Base-by-base conservation (phyloP, 2,888 invertebrate species). In the Boloria selene region DNA sequence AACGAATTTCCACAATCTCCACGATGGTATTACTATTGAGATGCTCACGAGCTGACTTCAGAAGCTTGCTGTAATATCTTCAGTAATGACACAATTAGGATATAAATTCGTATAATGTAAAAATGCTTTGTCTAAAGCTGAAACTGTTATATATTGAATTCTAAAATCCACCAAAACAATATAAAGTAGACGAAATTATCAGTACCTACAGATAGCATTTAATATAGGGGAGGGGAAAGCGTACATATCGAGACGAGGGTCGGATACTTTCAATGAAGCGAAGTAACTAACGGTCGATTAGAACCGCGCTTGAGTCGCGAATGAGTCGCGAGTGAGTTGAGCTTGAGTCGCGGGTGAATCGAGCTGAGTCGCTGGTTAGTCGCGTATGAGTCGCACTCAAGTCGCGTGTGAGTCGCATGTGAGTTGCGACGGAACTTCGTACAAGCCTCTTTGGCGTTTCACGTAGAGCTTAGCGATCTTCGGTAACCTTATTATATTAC, bases 401-500 rank as follows among this genome's bases (percentile, higher is more conserved):
- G 47, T n/a, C 14, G n/a, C 14, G 6, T 47, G 47, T 16, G 16
- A n/a, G 47, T 16, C 47, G n/a, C 16, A 16, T 49, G 47, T 16
- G 47, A 49, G 47, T 55, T 44, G 52, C 16, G 42, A 47, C 18
- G 17, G 31, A 16, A 17, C 31, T 47, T 31, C 31, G 49, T 44
- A 13, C 64, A 50, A 4, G 55, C 13, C 58, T 52, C 66, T 59
- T 59, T 54, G 53, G 59, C 58, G 62, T 62, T 53, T 38, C 74
- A 74, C 76, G 74, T 79, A 80, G 84, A 81, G 80, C 84, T 80
- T 79, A 80, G 80, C 83, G 75, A 77, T 76, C 76, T 77, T 75
- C 74, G 78, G 81, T 79, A 79, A 75, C 75, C 56, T 45, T 56
- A 59, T 31, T 49, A 59, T 31, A 59, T 49, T 17, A 26, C 47